Percentiles rank a stretch among this genome's conserved stretches.
These are phyloP conservation scores for Drosophila asahinai DNA, from an alignment of 1,140 invertebrate genomes.

Conservation along the genomic window DNA sequence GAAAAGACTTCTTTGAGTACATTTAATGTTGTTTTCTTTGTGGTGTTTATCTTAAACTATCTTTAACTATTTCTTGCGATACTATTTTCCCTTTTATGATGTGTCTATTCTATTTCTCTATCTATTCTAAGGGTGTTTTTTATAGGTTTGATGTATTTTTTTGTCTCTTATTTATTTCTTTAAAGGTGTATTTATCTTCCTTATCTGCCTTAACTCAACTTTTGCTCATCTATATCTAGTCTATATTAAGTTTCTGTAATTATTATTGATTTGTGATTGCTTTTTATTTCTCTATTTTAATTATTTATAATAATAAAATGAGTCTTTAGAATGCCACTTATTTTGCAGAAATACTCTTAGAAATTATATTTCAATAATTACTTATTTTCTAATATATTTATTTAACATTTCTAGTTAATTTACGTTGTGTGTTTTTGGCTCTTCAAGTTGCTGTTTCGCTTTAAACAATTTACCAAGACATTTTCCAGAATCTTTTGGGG, in stretches of 20 bases:
- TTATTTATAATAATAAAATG: not conserved
- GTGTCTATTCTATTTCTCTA: not conserved
- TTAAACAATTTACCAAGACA: slow-evolving; percentile 12
- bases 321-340: not conserved
- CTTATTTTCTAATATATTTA: too few species aligned
- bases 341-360: too few species aligned
- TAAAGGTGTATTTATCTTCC: too few species aligned
- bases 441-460: not conserved
- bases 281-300: not conserved
- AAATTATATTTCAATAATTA: not conserved
- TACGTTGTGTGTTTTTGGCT: not conserved
- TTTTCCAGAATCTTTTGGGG: not conserved
- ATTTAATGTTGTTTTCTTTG: slow-evolving; percentile 28
- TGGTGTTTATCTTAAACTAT: slow-evolving; percentile 24
- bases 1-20: slow-evolving; percentile 5
- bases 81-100: slow-evolving; percentile 3
- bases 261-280: not conserved
- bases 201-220: too few species aligned
- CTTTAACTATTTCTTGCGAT: slow-evolving; percentile 11
- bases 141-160: not conserved
- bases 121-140: not conserved
- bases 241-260: not conserved
- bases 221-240: too few species aligned
- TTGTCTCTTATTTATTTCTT: not conserved
- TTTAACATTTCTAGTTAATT: not conserved